These are phyloP conservation scores for Phyto melanocephala DNA, from an alignment of 2,888 invertebrate species.

Conservation along the genomic window DNA sequence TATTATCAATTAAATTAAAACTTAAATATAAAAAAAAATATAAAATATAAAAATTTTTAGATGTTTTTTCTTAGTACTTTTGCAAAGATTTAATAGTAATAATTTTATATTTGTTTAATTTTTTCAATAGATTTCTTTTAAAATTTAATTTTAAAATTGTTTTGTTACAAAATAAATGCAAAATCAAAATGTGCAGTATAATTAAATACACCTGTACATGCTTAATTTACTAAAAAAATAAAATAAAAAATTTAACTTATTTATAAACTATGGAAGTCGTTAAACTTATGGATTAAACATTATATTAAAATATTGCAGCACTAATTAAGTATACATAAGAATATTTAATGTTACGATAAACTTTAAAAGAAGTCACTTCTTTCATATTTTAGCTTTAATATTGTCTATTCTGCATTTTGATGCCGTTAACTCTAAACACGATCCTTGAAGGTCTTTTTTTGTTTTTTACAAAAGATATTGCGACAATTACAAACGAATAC, in stretches of 20 bases:
- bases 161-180: slow-evolving; percentile 55
- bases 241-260: slow-evolving; percentile 6
- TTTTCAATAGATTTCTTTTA: slow-evolving; percentile 31
- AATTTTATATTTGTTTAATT: too few species aligned
- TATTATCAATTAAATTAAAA: slow-evolving; percentile 5
- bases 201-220: too few species aligned
- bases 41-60: too few species aligned
- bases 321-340: slow-evolving; percentile 34
- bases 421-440: too few species aligned
- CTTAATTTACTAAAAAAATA: background rate
- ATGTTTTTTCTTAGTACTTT: too few species aligned
- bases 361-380: slow-evolving; percentile 9
- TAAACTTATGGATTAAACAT: slow-evolving; percentile 29
- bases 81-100: too few species aligned
- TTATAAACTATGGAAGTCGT: slow-evolving; percentile 51
- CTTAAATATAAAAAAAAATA: background rate
- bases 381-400: background rate
- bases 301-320: slow-evolving; percentile 61
- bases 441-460: slow-evolving; percentile 59
- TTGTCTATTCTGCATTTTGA: background rate
- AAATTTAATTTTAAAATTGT: slow-evolving; percentile 41
- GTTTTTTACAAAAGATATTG: slow-evolving; percentile 72
- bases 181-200: slow-evolving; percentile 59
- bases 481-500: slow-evolving; percentile 82
- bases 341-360: background rate